Conservation (phyloP, 2,113 vertebrate genomes). For the Oncorhynchus mykiss region DNA sequence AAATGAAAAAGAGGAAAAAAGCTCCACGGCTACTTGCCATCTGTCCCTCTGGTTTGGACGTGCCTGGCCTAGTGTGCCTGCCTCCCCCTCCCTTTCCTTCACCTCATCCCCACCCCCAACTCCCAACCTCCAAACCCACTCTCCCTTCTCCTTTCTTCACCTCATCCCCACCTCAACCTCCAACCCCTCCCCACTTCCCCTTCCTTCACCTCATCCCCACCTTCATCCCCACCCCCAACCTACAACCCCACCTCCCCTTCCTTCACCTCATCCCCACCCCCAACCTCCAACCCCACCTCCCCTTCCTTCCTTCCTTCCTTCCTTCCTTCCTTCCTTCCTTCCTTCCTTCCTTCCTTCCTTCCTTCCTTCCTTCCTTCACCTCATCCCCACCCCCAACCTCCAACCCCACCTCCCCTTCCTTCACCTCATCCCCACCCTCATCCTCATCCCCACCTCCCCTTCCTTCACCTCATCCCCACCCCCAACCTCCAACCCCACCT, state of each 20-base stretch:
- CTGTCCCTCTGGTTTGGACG: constrained; percentile 82
- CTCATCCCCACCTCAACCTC: too few species aligned
- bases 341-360: background rate
- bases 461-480: too few species aligned
- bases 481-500: too few species aligned
- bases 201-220: constrained; percentile 49
- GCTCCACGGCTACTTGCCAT: constrained; percentile 80
- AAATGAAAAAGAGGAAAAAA: constrained; percentile 75
- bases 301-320: constrained; percentile 25
- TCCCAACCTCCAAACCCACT: constrained; percentile 46
- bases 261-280: too few species aligned
- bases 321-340: constrained; percentile 2
- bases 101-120: constrained; percentile 63
- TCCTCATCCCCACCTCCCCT: constrained; percentile 47
- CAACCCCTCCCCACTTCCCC: constrained; percentile 36
- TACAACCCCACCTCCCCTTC: constrained; percentile 47
- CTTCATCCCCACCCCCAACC: constrained; percentile 50
- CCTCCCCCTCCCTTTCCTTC: constrained; percentile 42
- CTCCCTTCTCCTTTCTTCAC: constrained; percentile 20
- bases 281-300: too few species aligned
- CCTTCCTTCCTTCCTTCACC: constrained; percentile 37
- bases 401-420: constrained; percentile 47
- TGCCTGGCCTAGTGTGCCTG: constrained; percentile 59
- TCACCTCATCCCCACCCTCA: constrained; percentile 60
- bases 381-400: constrained; percentile 37